Evolutionary conservation across 2,888 invertebrate genomes (phyloP).

Genomic region (Invenusta paracnida): DNA sequence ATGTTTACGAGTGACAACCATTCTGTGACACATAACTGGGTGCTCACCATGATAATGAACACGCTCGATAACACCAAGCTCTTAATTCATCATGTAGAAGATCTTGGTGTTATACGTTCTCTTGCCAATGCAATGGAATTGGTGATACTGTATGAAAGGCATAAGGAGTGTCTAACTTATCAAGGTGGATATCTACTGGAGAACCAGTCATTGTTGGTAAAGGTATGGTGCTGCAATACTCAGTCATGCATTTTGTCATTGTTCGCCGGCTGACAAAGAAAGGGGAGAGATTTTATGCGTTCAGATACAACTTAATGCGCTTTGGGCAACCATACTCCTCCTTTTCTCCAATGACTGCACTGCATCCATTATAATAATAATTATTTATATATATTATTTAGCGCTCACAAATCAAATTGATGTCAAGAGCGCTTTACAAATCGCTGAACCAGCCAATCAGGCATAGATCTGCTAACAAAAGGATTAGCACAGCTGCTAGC

Average conservation of each 20-base stretch:
- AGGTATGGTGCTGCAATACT: background rate
- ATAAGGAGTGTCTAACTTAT: background rate
- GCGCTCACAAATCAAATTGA: too few species aligned
- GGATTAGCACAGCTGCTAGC: too few species aligned
- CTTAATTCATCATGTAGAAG: background rate
- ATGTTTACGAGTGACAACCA: background rate
- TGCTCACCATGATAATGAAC: background rate
- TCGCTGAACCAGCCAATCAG: too few species aligned
- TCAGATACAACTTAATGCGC: background rate
- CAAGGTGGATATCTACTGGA: background rate
- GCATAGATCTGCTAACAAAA: too few species aligned
- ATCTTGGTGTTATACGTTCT: background rate
- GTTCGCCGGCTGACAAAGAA: background rate
- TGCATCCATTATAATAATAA: too few species aligned
- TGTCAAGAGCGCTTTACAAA: too few species aligned
- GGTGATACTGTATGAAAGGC: background rate
- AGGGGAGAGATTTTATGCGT: background rate
- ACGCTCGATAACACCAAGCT: too few species aligned
- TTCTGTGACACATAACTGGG: background rate
- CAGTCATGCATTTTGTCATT: background rate
- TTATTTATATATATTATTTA: too few species aligned
- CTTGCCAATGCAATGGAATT: background rate
- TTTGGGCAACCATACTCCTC: background rate
- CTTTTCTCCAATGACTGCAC: too few species aligned
- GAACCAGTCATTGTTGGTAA: background rate